These are phyloP conservation scores for Sebastes dallii DNA, from an alignment of 2,797 vertebrate species.

Conservation along the genomic window DNA sequence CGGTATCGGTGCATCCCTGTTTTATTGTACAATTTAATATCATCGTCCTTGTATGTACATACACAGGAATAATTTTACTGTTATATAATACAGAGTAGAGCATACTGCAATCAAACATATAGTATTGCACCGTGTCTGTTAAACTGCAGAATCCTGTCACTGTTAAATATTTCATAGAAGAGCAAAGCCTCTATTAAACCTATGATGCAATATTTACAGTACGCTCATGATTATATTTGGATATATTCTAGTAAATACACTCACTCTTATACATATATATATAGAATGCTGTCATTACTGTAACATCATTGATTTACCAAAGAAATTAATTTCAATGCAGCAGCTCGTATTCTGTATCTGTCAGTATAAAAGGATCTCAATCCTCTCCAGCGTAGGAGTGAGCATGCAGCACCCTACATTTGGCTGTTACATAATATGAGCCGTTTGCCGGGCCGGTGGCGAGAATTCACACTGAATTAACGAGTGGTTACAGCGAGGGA, in stretches of 20 bases:
- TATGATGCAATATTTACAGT: not conserved
- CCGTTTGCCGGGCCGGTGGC: conserved; percentile 54
- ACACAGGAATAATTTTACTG: not conserved
- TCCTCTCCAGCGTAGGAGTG: conserved; percentile 54
- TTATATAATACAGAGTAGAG: not conserved
- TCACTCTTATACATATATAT: not conserved
- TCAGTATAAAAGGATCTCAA: conserved; percentile 45
- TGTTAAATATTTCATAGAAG: not conserved
- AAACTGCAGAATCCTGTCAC: not conserved
- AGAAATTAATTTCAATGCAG: conserved; percentile 13
- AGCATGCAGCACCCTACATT: conserved; percentile 55
- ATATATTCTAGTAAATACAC: not conserved
- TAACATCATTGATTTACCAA: conserved; percentile 22
- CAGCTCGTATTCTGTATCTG: conserved; percentile 28
- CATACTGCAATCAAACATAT: not conserved
- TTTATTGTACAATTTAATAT: too few relatives aligned
- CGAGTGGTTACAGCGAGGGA: conserved; percentile 24
- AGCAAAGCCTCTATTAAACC: not conserved
- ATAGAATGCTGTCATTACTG: not conserved
- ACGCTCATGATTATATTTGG: not conserved
- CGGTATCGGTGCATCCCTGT: too few relatives aligned
- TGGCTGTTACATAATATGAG: conserved; percentile 63
- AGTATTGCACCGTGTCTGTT: not conserved
- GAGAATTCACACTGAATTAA: conserved; percentile 62
- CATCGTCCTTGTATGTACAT: not conserved